Evolutionary conservation across 2,113 vertebrate species (phyloP), one percentile per base, ranked within the genome.

Genomic region (Nanorana parkeri): DNA sequence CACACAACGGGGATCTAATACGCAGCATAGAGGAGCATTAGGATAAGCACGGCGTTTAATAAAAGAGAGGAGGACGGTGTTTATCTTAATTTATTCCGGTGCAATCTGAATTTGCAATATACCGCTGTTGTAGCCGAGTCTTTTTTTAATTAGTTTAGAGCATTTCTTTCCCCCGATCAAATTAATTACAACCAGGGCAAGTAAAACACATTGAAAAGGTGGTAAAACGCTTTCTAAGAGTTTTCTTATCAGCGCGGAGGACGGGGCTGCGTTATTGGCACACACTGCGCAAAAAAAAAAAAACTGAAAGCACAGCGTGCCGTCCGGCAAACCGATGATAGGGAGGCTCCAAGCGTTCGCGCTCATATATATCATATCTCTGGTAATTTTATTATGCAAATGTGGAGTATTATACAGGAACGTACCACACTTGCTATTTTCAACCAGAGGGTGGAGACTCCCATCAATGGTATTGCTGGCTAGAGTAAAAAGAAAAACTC

Each of bases 111-210:
- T 71, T 6, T 54, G 20, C 56, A 58, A 73, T 29, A 26, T 16
- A 54, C 54, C n/a, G 26, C n/a, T 16, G 36, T 13, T 26, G 24
- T 20, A n/a, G 29, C n/a, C 29, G 52, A 55, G 71, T 13, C 13
- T 24, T 65, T 24, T 65, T 73, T 71, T 71, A 73, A 73, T 73
- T 73, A 73, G 54, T 73, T 73, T 58, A 58, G 54, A 73, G 52
- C 26, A n/a, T 73, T 73, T 73, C 71, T 73, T 32, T 73, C 26
- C 52, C 29, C 52, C 32, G 26, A 73, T 73, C 28, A 73, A 73
- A 73, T 73, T 73, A 73, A 58, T 58, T 73, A 32, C 56, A 58
- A 73, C 58, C 21, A 29, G n/a, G 26, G 26, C 26, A 17, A 58
- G 26, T 56, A 73, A 36, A n/a, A 29, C 8, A 5, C 19, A 28